Evolutionary conservation across 2,797 vertebrate species (phyloP).

Genomic region (Typhlichthys subterraneus): DNA sequence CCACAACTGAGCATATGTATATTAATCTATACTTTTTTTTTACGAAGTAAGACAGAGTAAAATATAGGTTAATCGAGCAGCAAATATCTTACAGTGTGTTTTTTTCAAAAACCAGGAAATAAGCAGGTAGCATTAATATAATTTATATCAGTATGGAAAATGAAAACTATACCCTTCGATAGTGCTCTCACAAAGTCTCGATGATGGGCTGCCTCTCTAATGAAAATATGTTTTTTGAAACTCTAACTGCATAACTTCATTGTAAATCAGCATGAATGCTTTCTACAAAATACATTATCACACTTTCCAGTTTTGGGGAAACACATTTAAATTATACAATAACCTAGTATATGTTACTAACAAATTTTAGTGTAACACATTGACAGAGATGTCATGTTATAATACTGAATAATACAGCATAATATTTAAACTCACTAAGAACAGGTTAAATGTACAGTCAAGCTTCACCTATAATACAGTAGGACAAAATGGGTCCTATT

Average conservation of each 20-base stretch:
- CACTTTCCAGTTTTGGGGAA: slow-evolving; percentile 12
- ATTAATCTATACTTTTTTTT: not conserved
- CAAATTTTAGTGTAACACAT: too few species aligned
- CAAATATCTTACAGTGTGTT: slow-evolving; percentile 17
- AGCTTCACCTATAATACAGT: slow-evolving; percentile 12
- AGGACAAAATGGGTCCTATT: slow-evolving; percentile 28
- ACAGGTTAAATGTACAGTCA: slow-evolving; percentile 21
- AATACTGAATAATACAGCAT: too few species aligned
- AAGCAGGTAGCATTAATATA: slow-evolving; percentile 31
- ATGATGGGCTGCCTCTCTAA: slow-evolving; percentile 13
- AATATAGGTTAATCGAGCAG: slow-evolving; percentile 32
- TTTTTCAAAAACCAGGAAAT: slow-evolving; percentile 30
- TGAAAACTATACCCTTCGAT: slow-evolving; percentile 7
- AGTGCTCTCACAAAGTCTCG: slow-evolving; percentile 15
- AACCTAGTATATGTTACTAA: not conserved
- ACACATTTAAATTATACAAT: slow-evolving; percentile 7
- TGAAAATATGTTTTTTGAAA: slow-evolving; percentile 12
- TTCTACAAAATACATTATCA: slow-evolving; percentile 4
- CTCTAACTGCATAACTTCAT: not conserved
- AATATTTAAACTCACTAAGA: not conserved
- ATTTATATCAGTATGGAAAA: not conserved
- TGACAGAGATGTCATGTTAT: not conserved
- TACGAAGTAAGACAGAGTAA: slow-evolving; percentile 16
- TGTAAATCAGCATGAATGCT: not conserved
- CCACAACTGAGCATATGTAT: not conserved